Percentiles rank a stretch among this genome's conserved stretches.
Conservation (phyloP, 2,888 invertebrate genomes). For the Eilema depressum region DNA sequence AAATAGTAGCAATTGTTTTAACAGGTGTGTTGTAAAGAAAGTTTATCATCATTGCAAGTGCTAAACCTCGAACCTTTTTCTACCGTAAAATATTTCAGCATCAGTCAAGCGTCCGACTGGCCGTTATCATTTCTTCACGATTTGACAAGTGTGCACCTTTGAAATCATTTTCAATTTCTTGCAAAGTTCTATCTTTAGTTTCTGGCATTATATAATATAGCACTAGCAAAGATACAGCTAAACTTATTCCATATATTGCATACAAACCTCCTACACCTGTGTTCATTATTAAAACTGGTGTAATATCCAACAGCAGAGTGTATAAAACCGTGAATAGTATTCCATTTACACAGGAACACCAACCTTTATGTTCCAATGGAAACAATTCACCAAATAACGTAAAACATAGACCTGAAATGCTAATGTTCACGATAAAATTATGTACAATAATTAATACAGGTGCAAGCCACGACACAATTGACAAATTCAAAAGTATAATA, state of each 20-base stretch:
- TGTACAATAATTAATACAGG: conserved; percentile 55
- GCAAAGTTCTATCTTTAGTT: conserved; percentile 62
- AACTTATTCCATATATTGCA: conserved; percentile 50
- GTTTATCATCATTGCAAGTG: no score
- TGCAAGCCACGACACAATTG: conserved; percentile 47
- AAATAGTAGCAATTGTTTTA: no score
- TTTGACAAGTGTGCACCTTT: conserved; percentile 34
- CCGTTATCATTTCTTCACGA: not conserved
- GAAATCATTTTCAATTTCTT: conserved; percentile 62
- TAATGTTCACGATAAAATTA: conserved; percentile 52
- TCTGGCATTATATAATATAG: conserved; percentile 60
- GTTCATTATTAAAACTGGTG: conserved; percentile 56
- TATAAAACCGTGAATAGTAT: conserved; percentile 53
- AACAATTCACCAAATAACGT: conserved; percentile 60
- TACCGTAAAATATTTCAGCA: not conserved
- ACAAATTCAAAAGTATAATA: conserved; percentile 46
- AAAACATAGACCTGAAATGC: conserved; percentile 56
- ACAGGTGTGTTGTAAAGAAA: no score
- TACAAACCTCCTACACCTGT: conserved; percentile 57
- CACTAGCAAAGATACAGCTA: conserved; percentile 49
- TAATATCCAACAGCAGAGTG: conserved; percentile 54
- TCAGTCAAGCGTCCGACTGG: not conserved
- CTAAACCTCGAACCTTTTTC: not conserved
- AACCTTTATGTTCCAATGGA: conserved; percentile 61
- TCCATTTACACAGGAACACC: conserved; percentile 51